Conservation (phyloP, 2,797 vertebrate species). For the Serranus cabrilla region DNA sequence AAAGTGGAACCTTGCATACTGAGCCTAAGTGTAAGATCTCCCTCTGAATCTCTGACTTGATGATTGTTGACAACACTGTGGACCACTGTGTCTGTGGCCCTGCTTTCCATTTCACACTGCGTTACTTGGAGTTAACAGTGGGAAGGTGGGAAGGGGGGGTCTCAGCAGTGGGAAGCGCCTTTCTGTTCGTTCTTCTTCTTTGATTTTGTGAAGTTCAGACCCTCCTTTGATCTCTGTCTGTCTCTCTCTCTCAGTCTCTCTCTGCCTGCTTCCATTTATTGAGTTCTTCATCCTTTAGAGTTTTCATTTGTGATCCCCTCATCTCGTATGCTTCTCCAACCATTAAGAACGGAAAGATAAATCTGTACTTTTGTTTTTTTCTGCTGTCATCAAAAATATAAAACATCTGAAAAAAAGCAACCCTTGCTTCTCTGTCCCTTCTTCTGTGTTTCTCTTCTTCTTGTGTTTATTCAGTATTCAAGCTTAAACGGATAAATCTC, state of each 20-base stretch:
- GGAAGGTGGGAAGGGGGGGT: constrained; percentile 55
- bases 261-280: constrained; percentile 68
- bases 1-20: constrained; percentile 83
- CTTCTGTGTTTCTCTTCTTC: constrained; percentile 41
- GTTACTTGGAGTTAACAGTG: constrained; percentile 61
- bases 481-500: constrained; percentile 1
- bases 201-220: constrained; percentile 73
- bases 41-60: constrained; percentile 73
- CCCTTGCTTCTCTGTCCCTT: constrained; percentile 66
- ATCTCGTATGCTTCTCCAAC: constrained; percentile 73
- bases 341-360: constrained; percentile 71
- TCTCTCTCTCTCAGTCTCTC: constrained; percentile 41
- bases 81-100: constrained; percentile 67
- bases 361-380: constrained; percentile 77
- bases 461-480: constrained; percentile 14
- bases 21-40: constrained; percentile 81
- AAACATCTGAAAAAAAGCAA: constrained; percentile 78
- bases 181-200: constrained; percentile 69
- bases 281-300: constrained; percentile 69
- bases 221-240: constrained; percentile 67
- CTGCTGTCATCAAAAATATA: constrained; percentile 84
- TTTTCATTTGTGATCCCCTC: constrained; percentile 75
- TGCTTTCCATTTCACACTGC: constrained; percentile 68
- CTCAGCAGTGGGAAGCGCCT: constrained; percentile 66
- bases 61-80: constrained; percentile 69